Evolutionary conservation across 2,797 vertebrate genomes (phyloP).

Genomic region (Galago senegalensis): DNA sequence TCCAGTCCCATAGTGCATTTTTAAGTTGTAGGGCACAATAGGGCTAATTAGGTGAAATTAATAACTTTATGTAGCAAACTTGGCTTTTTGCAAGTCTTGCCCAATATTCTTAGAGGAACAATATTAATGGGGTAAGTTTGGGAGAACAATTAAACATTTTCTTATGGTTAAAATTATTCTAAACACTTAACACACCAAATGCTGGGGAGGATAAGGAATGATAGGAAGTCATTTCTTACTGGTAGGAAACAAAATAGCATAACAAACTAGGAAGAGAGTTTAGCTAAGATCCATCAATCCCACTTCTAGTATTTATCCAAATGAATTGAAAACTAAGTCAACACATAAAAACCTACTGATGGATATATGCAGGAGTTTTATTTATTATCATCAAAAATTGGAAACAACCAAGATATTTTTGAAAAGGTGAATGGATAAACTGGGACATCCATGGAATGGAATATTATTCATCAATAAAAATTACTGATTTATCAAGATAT

Average conservation of each 20-base stretch:
- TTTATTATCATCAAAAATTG: background rate
- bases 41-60: background rate
- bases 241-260: background rate
- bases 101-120: background rate
- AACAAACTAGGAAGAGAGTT: background rate
- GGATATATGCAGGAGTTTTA: background rate
- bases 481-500: background rate
- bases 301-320: background rate
- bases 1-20: accelerated
- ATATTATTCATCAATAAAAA: background rate
- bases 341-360: background rate
- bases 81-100: background rate
- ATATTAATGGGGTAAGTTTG: background rate
- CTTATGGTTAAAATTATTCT: background rate
- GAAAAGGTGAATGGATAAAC: background rate
- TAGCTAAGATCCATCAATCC: background rate
- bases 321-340: background rate
- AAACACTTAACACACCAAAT: background rate
- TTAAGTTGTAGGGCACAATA: background rate
- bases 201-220: background rate
- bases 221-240: background rate
- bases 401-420: background rate
- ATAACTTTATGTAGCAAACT: background rate
- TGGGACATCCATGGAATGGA: background rate
- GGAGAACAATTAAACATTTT: background rate